A percentile compares a stretch with the other conserved stretches of the same genome.
Conservation (phyloP, 2,113 vertebrate genomes). For the Agapornis roseicollis region DNA sequence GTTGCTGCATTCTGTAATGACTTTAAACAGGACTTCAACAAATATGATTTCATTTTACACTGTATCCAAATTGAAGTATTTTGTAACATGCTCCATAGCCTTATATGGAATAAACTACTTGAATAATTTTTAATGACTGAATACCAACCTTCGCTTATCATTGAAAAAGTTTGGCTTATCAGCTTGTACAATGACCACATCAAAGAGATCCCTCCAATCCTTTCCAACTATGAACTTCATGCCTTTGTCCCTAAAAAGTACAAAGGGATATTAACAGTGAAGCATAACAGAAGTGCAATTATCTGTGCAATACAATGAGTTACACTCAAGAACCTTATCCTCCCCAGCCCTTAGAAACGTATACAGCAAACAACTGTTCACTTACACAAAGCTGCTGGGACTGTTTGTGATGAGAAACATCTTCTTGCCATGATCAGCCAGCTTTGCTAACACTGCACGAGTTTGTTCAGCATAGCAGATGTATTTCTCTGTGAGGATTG, state of each 20-base stretch:
- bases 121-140: not conserved
- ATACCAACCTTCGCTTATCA: constrained; percentile 90
- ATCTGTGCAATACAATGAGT: not conserved
- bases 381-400: constrained; percentile 98
- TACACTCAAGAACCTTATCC: not conserved
- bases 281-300: not conserved
- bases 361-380: not conserved
- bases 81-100: not conserved
- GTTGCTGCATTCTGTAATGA: not conserved
- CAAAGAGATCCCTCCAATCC: constrained; percentile 97
- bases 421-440: constrained; percentile 92
- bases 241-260: constrained; percentile 84
- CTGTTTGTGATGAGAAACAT: constrained; percentile 99
- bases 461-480: constrained; percentile 95
- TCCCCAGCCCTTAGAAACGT: not conserved
- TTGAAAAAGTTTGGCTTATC: constrained; percentile 98
- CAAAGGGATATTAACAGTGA: not conserved
- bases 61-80: not conserved
- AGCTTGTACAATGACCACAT: constrained; percentile 95
- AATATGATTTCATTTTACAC: not conserved
- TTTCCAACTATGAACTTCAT: constrained; percentile 96
- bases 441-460: constrained; percentile 90
- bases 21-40: not conserved
- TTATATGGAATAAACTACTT: not conserved
- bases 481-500: constrained; percentile 82